phyloP scores from a whole-genome alignment of 64 coral and sea anemone species.

The Montipora capricornis region DNA sequence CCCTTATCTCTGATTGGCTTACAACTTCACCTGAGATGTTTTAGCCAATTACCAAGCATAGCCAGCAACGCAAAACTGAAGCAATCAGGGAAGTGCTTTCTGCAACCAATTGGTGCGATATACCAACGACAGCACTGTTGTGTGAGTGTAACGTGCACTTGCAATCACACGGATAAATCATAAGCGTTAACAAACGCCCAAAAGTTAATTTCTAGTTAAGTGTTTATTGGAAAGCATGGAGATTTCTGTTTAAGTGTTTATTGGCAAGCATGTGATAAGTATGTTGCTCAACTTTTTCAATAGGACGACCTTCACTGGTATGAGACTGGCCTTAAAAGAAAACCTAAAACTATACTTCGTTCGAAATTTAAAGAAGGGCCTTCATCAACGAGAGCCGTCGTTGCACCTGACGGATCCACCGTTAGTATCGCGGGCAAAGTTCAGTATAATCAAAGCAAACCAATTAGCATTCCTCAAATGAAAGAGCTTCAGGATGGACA shows the following conservation, averaged over 20 bases:
- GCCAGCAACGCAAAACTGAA: too few relatives aligned
- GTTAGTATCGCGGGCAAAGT: not conserved
- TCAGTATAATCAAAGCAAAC: not conserved
- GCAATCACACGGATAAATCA: too few relatives aligned
- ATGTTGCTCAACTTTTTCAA: not conserved
- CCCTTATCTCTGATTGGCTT: too few relatives aligned
- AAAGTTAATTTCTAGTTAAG: too few relatives aligned
- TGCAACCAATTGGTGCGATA: too few relatives aligned
- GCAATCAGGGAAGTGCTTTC: too few relatives aligned
- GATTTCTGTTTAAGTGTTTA: not conserved
- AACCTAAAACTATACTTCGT: not conserved
- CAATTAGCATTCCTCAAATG: not conserved
- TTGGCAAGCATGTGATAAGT: not conserved
- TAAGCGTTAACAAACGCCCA: too few relatives aligned
- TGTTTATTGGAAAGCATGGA: too few relatives aligned
- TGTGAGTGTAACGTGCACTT: too few relatives aligned
- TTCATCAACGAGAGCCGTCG: not conserved
- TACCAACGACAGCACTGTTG: too few relatives aligned
- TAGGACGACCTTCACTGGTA: constrained; percentile 41
- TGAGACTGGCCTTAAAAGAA: not conserved
- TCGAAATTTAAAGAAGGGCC: not conserved
- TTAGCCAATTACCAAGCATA: too few relatives aligned
- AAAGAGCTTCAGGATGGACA: constrained; percentile 44
- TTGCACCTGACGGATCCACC: not conserved
- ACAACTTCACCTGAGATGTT: too few relatives aligned